A percentile compares a stretch with the other conserved stretches of the same genome.
These are phyloP conservation scores for Melanchra persicariae DNA, from an alignment of 2,888 invertebrate genomes.

Conservation along the genomic window DNA sequence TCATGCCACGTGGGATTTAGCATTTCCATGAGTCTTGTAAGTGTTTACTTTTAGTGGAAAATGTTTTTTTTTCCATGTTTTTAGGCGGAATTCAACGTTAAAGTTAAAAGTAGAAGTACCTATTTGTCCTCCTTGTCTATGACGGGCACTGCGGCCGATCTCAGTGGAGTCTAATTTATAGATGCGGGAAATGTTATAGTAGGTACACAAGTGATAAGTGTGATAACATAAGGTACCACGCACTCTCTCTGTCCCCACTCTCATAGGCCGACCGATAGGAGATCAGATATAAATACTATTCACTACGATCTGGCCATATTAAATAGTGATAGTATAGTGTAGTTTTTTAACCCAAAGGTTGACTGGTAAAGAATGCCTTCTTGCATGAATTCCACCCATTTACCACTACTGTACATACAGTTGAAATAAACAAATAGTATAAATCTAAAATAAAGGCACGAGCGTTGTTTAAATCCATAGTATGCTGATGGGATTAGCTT, in stretches of 20 bases:
- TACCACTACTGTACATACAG: too few species aligned
- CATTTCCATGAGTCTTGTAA: not conserved
- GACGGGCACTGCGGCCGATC: not conserved
- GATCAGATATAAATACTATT: too few species aligned
- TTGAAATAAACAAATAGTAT: too few species aligned
- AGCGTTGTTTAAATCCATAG: not conserved
- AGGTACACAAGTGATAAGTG: too few species aligned
- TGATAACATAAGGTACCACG: too few species aligned
- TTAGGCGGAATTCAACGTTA: not conserved
- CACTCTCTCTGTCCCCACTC: too few species aligned
- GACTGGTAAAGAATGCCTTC: too few species aligned
- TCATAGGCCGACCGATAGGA: too few species aligned
- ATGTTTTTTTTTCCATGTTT: not conserved
- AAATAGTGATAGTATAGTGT: too few species aligned
- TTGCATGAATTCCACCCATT: too few species aligned
- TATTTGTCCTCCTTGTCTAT: not conserved
- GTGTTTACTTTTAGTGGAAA: not conserved
- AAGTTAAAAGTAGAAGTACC: not conserved
- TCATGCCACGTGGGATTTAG: slow-evolving; percentile 16
- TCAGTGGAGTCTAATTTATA: not conserved
- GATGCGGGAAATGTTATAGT: not conserved
- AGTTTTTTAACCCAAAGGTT: too few species aligned
- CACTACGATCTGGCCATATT: too few species aligned
- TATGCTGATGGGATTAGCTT: not conserved
- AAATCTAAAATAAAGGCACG: not conserved